Evolutionary conservation across 2,113 vertebrate genomes (phyloP).

Genomic region (Menidia beryllina): DNA sequence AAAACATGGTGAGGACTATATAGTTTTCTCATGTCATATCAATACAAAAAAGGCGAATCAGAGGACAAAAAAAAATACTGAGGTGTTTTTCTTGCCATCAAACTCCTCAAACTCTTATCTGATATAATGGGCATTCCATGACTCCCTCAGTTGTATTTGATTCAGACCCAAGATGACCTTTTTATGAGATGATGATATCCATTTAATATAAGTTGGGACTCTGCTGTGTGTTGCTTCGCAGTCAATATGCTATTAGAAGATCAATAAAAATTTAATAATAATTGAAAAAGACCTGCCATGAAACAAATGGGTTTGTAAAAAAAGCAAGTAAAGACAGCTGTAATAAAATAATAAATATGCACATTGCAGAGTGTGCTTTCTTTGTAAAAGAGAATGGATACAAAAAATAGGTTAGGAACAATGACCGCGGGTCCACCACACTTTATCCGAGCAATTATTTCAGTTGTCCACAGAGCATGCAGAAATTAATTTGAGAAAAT

Average conservation of each 20-base stretch:
- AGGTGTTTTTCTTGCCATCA: neutral
- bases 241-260: neutral
- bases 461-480: neutral
- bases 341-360: neutral
- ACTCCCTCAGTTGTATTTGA: neutral
- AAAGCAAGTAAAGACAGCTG: neutral
- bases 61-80: neutral
- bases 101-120: neutral
- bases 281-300: neutral
- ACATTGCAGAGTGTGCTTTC: too few species aligned
- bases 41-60: too few species aligned
- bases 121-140: too few species aligned
- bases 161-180: neutral
- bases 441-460: neutral
- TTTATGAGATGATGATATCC: neutral
- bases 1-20: too few species aligned
- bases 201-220: too few species aligned
- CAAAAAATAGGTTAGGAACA: neutral
- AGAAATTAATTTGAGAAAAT: slow-evolving; percentile 18
- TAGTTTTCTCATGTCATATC: too few species aligned
- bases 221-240: neutral
- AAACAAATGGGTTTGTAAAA: too few species aligned
- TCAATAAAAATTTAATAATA: neutral
- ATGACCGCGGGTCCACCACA: too few species aligned
- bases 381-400: neutral